Conservation (phyloP, 2,888 invertebrate genomes). For the Drosophila parthenogenetica region DNA sequence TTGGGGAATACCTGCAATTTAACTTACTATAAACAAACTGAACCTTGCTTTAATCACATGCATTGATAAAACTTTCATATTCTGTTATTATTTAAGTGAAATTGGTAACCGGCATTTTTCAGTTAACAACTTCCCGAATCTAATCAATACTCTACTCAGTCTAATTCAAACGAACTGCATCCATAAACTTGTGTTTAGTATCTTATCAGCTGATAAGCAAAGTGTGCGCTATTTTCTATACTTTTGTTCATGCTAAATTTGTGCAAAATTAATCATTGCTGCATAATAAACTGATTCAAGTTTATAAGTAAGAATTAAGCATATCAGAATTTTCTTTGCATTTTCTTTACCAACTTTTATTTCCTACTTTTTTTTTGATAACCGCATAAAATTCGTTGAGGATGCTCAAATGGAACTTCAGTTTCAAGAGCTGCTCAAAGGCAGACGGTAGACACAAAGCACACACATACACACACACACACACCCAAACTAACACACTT, state of each 20-base stretch:
- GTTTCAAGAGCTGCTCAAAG: slow-evolving; percentile 62
- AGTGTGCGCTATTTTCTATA: not conserved
- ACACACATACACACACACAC: slow-evolving; percentile 14
- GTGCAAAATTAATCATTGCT: slow-evolving; percentile 18
- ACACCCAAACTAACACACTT: too few species aligned
- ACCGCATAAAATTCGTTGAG: slow-evolving; percentile 67
- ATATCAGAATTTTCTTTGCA: slow-evolving; percentile 8
- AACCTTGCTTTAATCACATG: slow-evolving; percentile 1
- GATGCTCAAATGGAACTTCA: slow-evolving; percentile 67
- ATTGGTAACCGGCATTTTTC: slow-evolving; percentile 7
- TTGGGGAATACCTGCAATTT: slow-evolving; percentile 13
- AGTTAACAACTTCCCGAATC: slow-evolving; percentile 19
- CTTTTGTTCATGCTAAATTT: not conserved
- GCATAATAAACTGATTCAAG: slow-evolving; percentile 4
- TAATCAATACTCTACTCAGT: slow-evolving; percentile 25
- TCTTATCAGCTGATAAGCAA: slow-evolving; percentile 45
- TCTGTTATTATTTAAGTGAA: not conserved
- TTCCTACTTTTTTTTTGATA: slow-evolving; percentile 32
- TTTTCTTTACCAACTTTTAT: not conserved
- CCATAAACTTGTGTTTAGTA: slow-evolving; percentile 7
- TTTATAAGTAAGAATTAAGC: slow-evolving; percentile 11
- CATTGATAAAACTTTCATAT: not conserved
- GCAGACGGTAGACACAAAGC: slow-evolving; percentile 55
- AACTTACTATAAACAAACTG: not conserved
- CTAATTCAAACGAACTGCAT: slow-evolving; percentile 5